Percentiles rank a stretch among this genome's conserved stretches.
These are phyloP conservation scores for Sebastes miniatus DNA, from an alignment of 2,797 vertebrate species.

Conservation along the genomic window DNA sequence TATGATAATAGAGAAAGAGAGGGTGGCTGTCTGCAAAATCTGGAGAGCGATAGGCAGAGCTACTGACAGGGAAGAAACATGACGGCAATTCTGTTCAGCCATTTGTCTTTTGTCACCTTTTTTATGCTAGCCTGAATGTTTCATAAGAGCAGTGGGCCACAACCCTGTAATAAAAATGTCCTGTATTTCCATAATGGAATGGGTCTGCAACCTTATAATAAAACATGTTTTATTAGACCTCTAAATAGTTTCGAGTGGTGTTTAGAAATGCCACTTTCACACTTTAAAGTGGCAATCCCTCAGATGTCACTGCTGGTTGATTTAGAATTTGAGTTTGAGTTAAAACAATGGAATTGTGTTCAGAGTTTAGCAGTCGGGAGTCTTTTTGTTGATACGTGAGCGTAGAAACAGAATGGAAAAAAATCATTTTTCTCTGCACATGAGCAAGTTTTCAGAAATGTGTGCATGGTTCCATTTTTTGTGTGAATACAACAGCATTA, in stretches of 20 bases:
- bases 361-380: too few species aligned
- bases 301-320: too few species aligned
- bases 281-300: too few species aligned
- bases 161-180: conserved; percentile 53
- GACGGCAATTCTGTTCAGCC: conserved; percentile 31
- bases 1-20: conserved; percentile 41
- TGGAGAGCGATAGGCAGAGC: conserved; percentile 12
- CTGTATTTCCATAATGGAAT: conserved; percentile 60
- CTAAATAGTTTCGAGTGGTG: background rate
- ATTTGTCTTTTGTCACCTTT: conserved; percentile 53
- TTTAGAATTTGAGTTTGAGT: too few species aligned
- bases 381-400: too few species aligned
- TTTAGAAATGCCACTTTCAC: background rate
- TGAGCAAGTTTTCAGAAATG: too few species aligned
- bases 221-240: conserved; percentile 53
- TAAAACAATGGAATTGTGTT: too few species aligned
- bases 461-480: too few species aligned
- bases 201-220: conserved; percentile 32
- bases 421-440: too few species aligned
- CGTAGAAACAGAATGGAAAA: too few species aligned
- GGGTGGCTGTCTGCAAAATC: conserved; percentile 18
- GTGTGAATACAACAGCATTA: too few species aligned
- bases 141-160: conserved; percentile 47
- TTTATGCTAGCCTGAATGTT: conserved; percentile 59
- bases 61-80: conserved; percentile 42